Evolutionary conservation across 2,113 vertebrate species (phyloP), one percentile per base, ranked within the genome.

Genomic region (Grantiella picta): DNA sequence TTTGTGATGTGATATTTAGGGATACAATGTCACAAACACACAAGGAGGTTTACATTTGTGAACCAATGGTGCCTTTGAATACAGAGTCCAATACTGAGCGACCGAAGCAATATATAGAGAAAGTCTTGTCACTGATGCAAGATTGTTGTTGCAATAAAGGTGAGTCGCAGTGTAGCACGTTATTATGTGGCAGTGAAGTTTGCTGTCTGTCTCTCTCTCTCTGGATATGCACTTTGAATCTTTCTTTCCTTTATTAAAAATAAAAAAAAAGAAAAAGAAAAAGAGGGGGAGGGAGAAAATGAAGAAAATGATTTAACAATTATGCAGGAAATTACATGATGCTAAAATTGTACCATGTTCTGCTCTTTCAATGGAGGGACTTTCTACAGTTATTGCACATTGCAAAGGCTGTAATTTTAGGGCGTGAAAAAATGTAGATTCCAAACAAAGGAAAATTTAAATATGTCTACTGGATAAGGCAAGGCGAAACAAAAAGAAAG

Each of bases 311-410:
- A 97, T 98, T 97, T 97, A 97, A 98, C 97, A 97, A 97, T 98
- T 97, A 97, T 95, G 91, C 71, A 56, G 97, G 97, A 98, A 98
- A 98, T 98, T 97, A 97, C 96, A 97, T 95, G 98, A 98, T 98
- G 97, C 98, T 98, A 98, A 98, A 98, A 98, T 97, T 97, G 96
- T 96, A 97, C 97, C 84, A 7, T 95, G 86, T 96, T 97, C 97
- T 97, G 96, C 93, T 97, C 94, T 97, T 97, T 97, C 95, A 91
- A 38, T 96, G 95, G 97, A 98, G 96, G 96, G 95, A 91, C 97
- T 97, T 97, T 96, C 96, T 94, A 97, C 94, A 95, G 77, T 71
- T 93, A 96, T 86, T 95, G 96, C 33, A n/a, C 68, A 86, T 79
- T 96, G 92, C 96, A 97, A 96, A 96, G 85, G 95, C 96, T 98